These are phyloP conservation scores for Rhabditoides inermis DNA, from an alignment of 2,888 invertebrate species.

Conservation along the genomic window DNA sequence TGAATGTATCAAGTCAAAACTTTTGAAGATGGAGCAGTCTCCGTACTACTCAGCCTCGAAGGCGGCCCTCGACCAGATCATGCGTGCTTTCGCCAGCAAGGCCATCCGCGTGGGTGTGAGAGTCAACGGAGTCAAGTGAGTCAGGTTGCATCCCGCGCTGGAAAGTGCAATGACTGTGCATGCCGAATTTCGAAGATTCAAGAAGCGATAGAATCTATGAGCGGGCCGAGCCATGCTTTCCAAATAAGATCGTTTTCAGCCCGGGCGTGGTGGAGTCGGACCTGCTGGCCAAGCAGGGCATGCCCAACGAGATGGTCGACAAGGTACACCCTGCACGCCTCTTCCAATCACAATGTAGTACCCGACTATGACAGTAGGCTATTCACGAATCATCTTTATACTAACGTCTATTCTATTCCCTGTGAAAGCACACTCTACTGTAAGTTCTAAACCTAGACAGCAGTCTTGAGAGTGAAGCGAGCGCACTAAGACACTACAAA, in stretches of 20 bases:
- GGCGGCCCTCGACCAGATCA: constrained; percentile 4
- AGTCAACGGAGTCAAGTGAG: constrained; percentile 5
- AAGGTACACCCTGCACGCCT: background rate
- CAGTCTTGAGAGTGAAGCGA: too few species aligned
- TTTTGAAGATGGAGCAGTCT: too few species aligned
- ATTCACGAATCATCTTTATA: too few species aligned
- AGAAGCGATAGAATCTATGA: background rate
- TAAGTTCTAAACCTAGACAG: too few species aligned
- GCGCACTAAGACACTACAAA: too few species aligned
- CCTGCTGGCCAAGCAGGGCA: background rate
- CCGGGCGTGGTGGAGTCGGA: background rate
- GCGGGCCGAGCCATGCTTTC: too few species aligned
- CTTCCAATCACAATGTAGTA: too few species aligned
- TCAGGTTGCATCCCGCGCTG: background rate
- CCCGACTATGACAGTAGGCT: too few species aligned
- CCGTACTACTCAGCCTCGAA: constrained; percentile 6
- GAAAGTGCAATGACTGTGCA: background rate
- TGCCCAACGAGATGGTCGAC: background rate
- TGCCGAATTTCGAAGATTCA: background rate
- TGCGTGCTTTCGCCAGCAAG: background rate
- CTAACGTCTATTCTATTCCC: too few species aligned
- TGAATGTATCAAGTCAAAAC: too few species aligned
- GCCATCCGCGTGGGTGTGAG: constrained; percentile 5
- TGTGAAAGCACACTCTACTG: too few species aligned
- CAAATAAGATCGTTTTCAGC: too few species aligned